Evolutionary conservation across 2,113 vertebrate genomes (phyloP).

Genomic region (Cyphomyrus plagiostoma): DNA sequence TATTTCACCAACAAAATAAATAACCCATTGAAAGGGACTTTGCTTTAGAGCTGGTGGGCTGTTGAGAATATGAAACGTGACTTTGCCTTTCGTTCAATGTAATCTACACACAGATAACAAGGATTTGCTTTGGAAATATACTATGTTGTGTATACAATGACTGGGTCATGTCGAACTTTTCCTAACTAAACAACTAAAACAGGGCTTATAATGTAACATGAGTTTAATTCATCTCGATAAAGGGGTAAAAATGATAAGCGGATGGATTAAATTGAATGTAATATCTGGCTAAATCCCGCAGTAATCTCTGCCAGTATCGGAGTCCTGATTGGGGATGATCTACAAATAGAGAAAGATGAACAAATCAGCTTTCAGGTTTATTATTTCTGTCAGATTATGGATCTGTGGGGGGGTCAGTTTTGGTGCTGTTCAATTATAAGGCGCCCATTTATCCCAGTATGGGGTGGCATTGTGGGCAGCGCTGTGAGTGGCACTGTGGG

Average conservation of each 20-base stretch:
- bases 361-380: constrained; percentile 73
- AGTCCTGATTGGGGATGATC: constrained; percentile 66
- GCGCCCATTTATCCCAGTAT: not conserved
- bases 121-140: constrained; percentile 43
- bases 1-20: not conserved
- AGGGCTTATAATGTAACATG: constrained; percentile 65
- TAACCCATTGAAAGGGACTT: not conserved
- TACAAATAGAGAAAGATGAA: constrained; percentile 72
- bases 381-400: constrained; percentile 74
- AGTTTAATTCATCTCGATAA: constrained; percentile 73
- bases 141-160: constrained; percentile 39
- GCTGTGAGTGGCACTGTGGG: not conserved
- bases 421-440: constrained; percentile 40
- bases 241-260: constrained; percentile 70
- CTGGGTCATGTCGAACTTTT: constrained; percentile 44
- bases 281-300: constrained; percentile 72
- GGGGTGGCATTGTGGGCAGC: not conserved
- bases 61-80: not conserved
- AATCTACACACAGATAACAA: not conserved
- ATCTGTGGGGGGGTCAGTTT: constrained; percentile 59
- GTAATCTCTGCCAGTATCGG: constrained; percentile 59
- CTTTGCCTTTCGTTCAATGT: not conserved
- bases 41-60: not conserved
- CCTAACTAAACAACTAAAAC: constrained; percentile 52
- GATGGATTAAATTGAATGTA: constrained; percentile 81